Base-by-base conservation (phyloP, 92 coral and sea anemone genomes). In the Diadumene lineata region DNA sequence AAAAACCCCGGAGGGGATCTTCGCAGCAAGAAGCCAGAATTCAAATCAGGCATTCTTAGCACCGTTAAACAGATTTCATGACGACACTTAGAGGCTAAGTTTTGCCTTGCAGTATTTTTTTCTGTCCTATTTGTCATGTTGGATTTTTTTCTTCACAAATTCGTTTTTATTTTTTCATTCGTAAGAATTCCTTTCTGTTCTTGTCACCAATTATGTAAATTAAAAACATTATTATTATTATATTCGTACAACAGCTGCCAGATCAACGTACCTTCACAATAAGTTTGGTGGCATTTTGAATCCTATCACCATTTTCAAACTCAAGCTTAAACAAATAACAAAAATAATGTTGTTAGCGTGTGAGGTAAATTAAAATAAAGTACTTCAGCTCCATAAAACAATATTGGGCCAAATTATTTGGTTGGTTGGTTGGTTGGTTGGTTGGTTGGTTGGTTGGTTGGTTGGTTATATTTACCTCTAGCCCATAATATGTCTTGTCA, bases 191-290 rank as follows among this genome's bases (percentile, higher is more conserved):
- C n/a, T n/a, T n/a, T n/a, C n/a, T n/a, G n/a, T n/a, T n/a, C n/a
- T n/a, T n/a, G n/a, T n/a, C n/a, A n/a, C n/a, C n/a, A n/a, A n/a
- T n/a, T n/a, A 4, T 13, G 13, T 38, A 4, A 38, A 38, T 4
- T 38, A 38, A 4, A 4, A 4, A 38, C 13, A 4, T 38, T 38
- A 38, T 38, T 38, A 38, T 38, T 38, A 4, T 4, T 38, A 4
- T 13, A 38, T 38, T 38, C 48, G 13, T 4, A 38, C 48, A 38
- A n/a, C n/a, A n/a, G n/a, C n/a, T n/a, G n/a, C n/a, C n/a, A n/a
- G n/a, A n/a, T n/a, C 13, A 38, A 6, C 17, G 3, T 70, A 70
- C 76, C 76, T 72, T 72, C 0, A 72, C 77, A n/a, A 33, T 31
- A n/a, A 72, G 77, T 28, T 56, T 23, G 3, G 77, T 72, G 48